Conservation (phyloP, 2,888 invertebrate species). For the Blastobasis adustella region DNA sequence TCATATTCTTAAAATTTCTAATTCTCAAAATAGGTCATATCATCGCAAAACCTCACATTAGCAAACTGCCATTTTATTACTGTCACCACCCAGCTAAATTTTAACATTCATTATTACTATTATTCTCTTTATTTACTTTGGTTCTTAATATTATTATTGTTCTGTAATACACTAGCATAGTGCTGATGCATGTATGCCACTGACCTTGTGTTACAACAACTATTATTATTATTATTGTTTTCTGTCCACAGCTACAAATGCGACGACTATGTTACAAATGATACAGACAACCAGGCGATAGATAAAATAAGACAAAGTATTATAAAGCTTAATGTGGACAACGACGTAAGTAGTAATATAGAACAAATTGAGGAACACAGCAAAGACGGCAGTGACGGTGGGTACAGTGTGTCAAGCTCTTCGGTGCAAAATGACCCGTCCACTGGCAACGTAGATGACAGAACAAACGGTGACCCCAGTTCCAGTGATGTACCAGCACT, state of each 20-base stretch:
- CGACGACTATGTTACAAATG: conserved; percentile 86
- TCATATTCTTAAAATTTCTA: too few relatives aligned
- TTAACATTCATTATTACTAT: too few relatives aligned
- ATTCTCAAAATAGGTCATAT: too few relatives aligned
- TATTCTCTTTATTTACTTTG: too few relatives aligned
- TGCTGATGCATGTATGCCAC: too few relatives aligned
- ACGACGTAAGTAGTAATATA: conserved; percentile 27
- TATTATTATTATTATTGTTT: background rate
- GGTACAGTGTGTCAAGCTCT: conserved; percentile 22
- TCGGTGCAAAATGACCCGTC: conserved; percentile 23
- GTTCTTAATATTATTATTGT: too few relatives aligned
- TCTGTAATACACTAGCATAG: too few relatives aligned
- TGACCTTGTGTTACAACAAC: too few relatives aligned
- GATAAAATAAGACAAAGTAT: conserved; percentile 73
- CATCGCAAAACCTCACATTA: too few relatives aligned
- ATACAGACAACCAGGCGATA: conserved; percentile 73
- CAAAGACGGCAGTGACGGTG: conserved; percentile 33
- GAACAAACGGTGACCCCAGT: conserved; percentile 14
- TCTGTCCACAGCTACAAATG: conserved; percentile 79
- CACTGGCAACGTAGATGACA: conserved; percentile 27
- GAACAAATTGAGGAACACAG: conserved; percentile 36
- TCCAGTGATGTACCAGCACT: conserved; percentile 25
- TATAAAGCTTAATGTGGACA: conserved; percentile 36
- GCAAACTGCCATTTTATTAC: too few relatives aligned
- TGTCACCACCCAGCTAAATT: too few relatives aligned